These are phyloP conservation scores for Drosophila mojavensis DNA, from an alignment of 1,140 invertebrate species.

Conservation along the genomic window DNA sequence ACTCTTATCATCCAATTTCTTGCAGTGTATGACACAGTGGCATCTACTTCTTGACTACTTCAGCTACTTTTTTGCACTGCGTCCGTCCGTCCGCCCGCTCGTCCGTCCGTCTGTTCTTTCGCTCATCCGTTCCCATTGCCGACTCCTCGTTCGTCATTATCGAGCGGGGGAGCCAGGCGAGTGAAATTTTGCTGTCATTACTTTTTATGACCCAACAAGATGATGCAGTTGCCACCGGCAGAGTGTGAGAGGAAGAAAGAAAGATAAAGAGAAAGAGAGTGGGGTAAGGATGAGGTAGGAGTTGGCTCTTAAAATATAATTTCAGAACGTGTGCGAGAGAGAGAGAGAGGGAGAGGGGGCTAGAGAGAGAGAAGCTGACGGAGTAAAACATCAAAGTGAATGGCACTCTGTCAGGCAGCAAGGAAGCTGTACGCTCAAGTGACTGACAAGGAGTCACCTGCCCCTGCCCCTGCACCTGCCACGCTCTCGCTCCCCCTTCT, in stretches of 20 bases:
- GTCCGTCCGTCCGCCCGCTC: background rate
- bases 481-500: background rate
- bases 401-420: constrained; percentile 27
- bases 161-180: constrained; percentile 44
- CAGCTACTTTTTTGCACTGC: constrained; percentile 39
- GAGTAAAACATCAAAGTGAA: constrained; percentile 78
- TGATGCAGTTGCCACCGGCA: constrained; percentile 65
- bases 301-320: constrained; percentile 73
- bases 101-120: no score
- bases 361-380: constrained; percentile 36
- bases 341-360: background rate
- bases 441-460: constrained; percentile 14
- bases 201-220: constrained; percentile 74
- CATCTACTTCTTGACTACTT: constrained; percentile 27
- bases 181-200: constrained; percentile 69
- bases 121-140: constrained; percentile 1
- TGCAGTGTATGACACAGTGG: constrained; percentile 21
- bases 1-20: background rate
- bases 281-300: background rate
- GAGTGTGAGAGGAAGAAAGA: background rate
- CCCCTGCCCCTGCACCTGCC: background rate
- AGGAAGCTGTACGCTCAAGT: constrained; percentile 20
- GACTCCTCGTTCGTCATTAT: constrained; percentile 62
- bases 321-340: constrained; percentile 37
- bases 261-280: no score